Conservation (phyloP, 2,888 invertebrate genomes). For the Eupeodes luniger region DNA sequence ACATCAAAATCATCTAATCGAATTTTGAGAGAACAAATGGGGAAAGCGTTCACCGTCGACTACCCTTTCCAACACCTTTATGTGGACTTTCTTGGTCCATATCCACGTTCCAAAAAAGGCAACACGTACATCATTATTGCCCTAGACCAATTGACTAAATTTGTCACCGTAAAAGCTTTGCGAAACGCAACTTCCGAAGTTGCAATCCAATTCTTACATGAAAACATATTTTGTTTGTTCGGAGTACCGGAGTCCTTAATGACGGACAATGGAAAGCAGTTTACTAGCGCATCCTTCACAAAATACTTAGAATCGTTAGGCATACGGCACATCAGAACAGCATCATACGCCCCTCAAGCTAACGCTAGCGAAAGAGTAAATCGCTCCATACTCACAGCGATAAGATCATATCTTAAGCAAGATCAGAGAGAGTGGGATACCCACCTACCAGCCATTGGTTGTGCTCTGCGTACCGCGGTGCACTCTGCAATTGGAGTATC, state of each 20-base stretch:
- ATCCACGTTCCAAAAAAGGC: not conserved
- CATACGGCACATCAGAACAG: too few species aligned
- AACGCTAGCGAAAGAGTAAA: too few species aligned
- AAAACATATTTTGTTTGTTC: not conserved
- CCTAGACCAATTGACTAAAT: not conserved
- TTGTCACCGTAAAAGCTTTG: not conserved
- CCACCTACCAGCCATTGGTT: too few species aligned
- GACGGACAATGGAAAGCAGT: not conserved
- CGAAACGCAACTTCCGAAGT: not conserved
- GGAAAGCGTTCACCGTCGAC: not conserved
- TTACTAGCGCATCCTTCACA: not conserved
- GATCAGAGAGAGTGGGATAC: too few species aligned
- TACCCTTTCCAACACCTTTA: not conserved
- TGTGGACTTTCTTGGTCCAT: not conserved
- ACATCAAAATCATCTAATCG: not conserved
- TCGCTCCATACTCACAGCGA: too few species aligned
- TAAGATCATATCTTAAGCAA: too few species aligned
- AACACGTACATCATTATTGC: not conserved
- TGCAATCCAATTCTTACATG: not conserved
- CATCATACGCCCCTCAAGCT: too few species aligned
- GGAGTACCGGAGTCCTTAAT: not conserved
- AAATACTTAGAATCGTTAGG: too few species aligned
- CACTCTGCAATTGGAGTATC: too few species aligned
- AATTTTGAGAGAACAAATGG: not conserved
- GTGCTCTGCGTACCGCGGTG: too few species aligned